Base-by-base conservation (phyloP, 2,888 invertebrate genomes). In the Cerastis rubricosa region DNA sequence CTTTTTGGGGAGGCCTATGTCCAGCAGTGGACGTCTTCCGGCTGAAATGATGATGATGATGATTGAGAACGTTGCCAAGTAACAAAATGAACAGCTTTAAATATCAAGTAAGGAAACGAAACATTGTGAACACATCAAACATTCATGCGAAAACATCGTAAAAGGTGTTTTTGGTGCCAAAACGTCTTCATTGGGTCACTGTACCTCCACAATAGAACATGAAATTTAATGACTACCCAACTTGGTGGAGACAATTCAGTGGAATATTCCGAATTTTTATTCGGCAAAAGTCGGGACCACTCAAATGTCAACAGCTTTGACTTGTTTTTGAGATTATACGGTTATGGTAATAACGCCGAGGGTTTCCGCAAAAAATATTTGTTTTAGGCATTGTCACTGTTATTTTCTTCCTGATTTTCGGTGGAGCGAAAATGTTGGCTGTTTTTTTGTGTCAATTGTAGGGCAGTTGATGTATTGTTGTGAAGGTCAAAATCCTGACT, bases 261-360 rank as follows among this genome's bases (percentile, higher is more conserved):
- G 79, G 87, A 72, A 80, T 86, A 84, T 85, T 81, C 89, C 85
- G 89, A 91, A 92, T 89, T 89, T 90, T 90, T 86, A 87, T 89
- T 89, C 85, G 86, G 86, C 87, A 88, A 91, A 89, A 89, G 86
- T 86, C 86, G 77, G 80, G 82, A 49, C 61, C 74, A 72, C 78
- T 81, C 78, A 69, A 89, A 82, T 83, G 84, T 86, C 85, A 85
- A 88, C 83, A 77, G 73, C 77, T 74, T 75, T 75, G 80, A 73
- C 76, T 87, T 87, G 82, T 84, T 87, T 87, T 75, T 71, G 73
- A 63, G 79, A 81, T 86, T 82, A 82, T 76, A 82, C 82, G 65
- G 84, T 74, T 78, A 84, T 86, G 84, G 69, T 80, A 87, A 87
- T 85, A 71, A 84, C 49, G 67, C 35, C n/a, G 81, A 65, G 73